Base-by-base conservation (phyloP, 1,140 invertebrate genomes). In the Philotrypesis tridentata region DNA sequence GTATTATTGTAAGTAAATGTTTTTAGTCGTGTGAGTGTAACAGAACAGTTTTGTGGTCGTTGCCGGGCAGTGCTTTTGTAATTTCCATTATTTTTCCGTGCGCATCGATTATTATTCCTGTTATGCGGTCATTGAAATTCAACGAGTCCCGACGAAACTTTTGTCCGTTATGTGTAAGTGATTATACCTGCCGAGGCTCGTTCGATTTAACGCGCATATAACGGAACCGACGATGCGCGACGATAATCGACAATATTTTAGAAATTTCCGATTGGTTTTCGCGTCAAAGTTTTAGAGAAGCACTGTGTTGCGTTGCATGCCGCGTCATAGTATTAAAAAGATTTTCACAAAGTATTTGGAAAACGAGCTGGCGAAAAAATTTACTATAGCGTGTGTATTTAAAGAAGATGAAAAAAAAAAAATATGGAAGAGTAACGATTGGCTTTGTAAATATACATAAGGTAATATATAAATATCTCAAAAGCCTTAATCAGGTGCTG, bases 401-500 rank as follows among this genome's bases (percentile, higher is more conserved):
- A 67, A 48, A 75, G 43, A 12, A 81, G 70, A 40, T 40, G 25
- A 40, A 70, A 14, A n/a, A n/a, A 25, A n/a, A n/a, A n/a, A n/a
- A n/a, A n/a, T n/a, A n/a, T n/a, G n/a, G n/a, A n/a, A n/a, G n/a
- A 31, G 68, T 37, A 70, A 70, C 9, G 29, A 75, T 75, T 75
- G 72, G 55, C 73, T 61, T 82, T 82, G 80, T 82, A 82, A 70
- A 82, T 82, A 82, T 61, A 61, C 12, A 63, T 70, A 77, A 55
- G 43, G 25, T 76, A 70, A 61, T 60, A 25, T 81, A 81, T 76
- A 70, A 75, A 71, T 71, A 77, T 71, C 67, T 77, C 55, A 63
- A 77, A 67, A 82, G 80, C 80, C 80, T 82, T 82, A 33, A 82
- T 65, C 65, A 78, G 80, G 80, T 82, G 80, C 80, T 82, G 74